Conservation (phyloP, 2,113 vertebrate species). For the Cichladusa arquata region DNA sequence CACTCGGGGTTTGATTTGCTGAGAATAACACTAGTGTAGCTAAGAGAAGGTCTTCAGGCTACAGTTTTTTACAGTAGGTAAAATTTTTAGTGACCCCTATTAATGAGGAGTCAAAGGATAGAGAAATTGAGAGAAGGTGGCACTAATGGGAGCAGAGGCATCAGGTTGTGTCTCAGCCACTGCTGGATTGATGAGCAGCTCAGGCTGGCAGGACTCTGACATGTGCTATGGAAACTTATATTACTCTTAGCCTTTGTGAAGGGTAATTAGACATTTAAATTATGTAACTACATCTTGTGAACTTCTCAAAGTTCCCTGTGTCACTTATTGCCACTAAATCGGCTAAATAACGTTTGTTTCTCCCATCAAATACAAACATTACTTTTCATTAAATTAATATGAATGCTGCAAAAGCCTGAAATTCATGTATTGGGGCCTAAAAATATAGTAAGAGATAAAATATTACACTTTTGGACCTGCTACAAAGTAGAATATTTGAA, state of each 20-base stretch:
- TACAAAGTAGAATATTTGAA: background rate
- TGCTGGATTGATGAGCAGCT: conserved; percentile 56
- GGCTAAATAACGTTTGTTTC: background rate
- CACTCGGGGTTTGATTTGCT: background rate
- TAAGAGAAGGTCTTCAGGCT: background rate
- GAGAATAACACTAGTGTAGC: background rate
- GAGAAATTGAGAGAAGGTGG: background rate
- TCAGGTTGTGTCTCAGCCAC: conserved; percentile 68
- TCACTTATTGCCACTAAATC: background rate
- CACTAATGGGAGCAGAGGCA: conserved; percentile 21
- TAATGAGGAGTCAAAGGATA: background rate
- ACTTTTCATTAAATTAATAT: background rate
- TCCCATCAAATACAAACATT: background rate
- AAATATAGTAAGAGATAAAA: background rate
- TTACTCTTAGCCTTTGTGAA: conserved; percentile 73
- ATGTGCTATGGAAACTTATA: conserved; percentile 63
- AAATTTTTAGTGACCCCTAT: conserved; percentile 11
- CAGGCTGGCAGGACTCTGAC: conserved; percentile 61
- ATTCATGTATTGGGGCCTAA: background rate
- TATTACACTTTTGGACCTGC: background rate
- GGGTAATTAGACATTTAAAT: conserved; percentile 39
- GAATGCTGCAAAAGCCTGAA: background rate
- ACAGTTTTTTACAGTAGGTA: background rate
- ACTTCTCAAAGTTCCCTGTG: background rate
- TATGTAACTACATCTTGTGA: background rate